Evolutionary conservation across 1,140 invertebrate species (phyloP).

Genomic region (Aphaenogaster floridana): DNA sequence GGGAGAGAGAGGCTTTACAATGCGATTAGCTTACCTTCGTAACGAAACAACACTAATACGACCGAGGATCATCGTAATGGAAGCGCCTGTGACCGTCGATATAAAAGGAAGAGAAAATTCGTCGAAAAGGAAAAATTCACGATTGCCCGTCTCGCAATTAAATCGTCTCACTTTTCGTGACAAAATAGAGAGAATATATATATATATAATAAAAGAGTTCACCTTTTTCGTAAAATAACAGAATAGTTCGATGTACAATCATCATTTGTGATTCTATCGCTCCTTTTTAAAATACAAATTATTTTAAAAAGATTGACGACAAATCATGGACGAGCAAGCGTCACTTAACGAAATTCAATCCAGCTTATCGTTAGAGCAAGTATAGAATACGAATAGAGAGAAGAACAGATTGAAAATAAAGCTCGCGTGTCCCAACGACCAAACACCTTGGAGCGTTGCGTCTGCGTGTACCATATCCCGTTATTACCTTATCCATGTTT

Average conservation of each 20-base stretch:
- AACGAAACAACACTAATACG: constrained; percentile 77
- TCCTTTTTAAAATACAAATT: neutral
- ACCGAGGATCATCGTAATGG: constrained; percentile 66
- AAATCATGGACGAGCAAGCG: constrained; percentile 64
- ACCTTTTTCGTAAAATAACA: neutral
- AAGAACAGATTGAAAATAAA: constrained; percentile 65
- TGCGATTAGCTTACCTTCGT: constrained; percentile 80
- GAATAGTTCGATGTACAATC: neutral
- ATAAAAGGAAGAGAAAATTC: constrained; percentile 69
- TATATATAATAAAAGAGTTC: neutral
- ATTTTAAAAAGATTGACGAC: neutral
- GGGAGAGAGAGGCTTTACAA: constrained; percentile 71
- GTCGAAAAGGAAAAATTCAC: constrained; percentile 39
- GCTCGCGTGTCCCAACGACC: constrained; percentile 70
- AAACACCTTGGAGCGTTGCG: constrained; percentile 67
- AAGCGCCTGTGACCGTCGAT: constrained; percentile 63
- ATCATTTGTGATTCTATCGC: neutral
- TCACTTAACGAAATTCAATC: constrained; percentile 58
- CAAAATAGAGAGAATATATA: neutral
- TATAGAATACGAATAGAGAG: constrained; percentile 36
- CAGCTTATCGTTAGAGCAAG: constrained; percentile 49
- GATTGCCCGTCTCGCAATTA: constrained; percentile 62
- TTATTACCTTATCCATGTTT: constrained; percentile 68
- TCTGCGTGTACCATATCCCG: constrained; percentile 70
- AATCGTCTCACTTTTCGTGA: neutral